Evolutionary conservation across 2,797 vertebrate species (phyloP).

Genomic region (Eulemur albifrons): DNA sequence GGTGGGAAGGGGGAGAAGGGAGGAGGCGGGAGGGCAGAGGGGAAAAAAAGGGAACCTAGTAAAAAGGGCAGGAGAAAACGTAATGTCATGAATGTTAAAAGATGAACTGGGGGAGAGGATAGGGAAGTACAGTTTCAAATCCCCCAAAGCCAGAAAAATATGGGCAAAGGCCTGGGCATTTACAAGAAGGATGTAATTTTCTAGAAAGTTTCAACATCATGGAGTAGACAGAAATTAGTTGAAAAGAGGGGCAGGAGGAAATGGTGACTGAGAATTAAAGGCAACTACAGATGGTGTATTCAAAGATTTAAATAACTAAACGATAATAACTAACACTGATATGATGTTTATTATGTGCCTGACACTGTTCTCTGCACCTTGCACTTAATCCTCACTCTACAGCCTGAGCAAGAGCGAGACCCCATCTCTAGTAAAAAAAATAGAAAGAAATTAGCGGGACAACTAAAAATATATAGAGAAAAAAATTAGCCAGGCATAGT

Average conservation of each 20-base stretch:
- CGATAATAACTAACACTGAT: not conserved
- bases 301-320: not conserved
- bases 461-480: too few species aligned
- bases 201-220: not conserved
- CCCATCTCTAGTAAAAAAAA: too few species aligned
- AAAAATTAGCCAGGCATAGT: too few species aligned
- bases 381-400: not conserved
- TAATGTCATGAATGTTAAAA: not conserved
- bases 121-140: not conserved
- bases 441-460: too few species aligned
- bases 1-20: not conserved
- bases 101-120: not conserved
- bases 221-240: not conserved
- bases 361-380: not conserved
- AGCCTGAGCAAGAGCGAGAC: too few species aligned
- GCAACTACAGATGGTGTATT: not conserved
- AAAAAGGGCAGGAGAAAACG: not conserved
- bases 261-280: not conserved
- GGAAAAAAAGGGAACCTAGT: not conserved
- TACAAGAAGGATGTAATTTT: not conserved
- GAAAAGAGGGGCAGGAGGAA: constrained; percentile 1
- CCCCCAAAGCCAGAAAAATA: not conserved
- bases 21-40: not conserved
- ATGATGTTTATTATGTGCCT: not conserved
- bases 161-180: not conserved